Base-by-base conservation (phyloP, 2,113 vertebrate species). In the Thunnus maccoyii region DNA sequence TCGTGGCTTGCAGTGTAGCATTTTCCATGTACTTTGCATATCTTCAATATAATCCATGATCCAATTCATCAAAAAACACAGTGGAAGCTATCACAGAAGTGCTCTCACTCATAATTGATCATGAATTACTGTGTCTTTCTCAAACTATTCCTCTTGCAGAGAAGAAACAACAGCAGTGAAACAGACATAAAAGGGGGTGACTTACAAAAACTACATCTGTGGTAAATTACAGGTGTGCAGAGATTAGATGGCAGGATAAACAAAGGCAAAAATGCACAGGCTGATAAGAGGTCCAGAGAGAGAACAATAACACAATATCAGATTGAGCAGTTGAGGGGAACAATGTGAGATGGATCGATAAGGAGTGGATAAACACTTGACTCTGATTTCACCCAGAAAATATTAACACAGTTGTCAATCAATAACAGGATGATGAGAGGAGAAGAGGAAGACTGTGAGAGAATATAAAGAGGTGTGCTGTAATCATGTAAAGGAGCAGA, bases 321-420 rank as follows among this genome's bases (percentile, higher is more conserved):
- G 67, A 82, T 50, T 47, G 80, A 68, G 44, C 22, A 14, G 48
- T 78, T 72, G 36, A 27, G 52, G 25, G 62, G 16, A 63, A 62
- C 17, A 27, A 55, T 27, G 72, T 50, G 68, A 5, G 47, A 16
- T 56, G 72, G 76, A 78, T 88, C 47, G 30, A 88, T 88, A 41
- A 65, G 57, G 30, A 67, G 50, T 25, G 14, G 56, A 73, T 51
- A 55, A 83, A 73, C 5, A 58, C 32, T 60, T 71, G 60, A 62
- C 51, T 69, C 61, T 3, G 15, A 79, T 82, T 77, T 84, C 64
- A 82, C 44, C 30, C 72, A 61, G 68, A 78, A 72, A 78, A 79
- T 66, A 80, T 85, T 56, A 74, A 79, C 78, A 75, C 65, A 77
- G 52, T 72, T 72, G 47, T 71, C 36, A 58, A 52, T 89, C 63